These are phyloP conservation scores for Stichopus chloronotus DNA, from an alignment of 35 echinoderm and acorn worm species.

Conservation along the genomic window DNA sequence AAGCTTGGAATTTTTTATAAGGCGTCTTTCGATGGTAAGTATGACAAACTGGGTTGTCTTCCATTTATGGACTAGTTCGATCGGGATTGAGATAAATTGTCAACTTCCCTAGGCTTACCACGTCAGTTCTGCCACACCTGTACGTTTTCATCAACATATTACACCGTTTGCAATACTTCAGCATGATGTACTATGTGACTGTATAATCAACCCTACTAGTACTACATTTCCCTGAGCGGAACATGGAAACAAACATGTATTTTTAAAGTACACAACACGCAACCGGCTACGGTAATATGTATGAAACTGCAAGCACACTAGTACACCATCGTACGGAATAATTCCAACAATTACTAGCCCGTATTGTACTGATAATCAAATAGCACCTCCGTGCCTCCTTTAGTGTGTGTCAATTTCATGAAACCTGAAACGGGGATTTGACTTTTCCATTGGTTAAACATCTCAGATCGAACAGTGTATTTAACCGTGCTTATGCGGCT, in stretches of 20 bases:
- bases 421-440: background rate
- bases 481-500: constrained; percentile 14
- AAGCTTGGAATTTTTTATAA: no score
- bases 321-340: background rate
- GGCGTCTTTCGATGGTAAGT: no score
- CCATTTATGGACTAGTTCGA: no score
- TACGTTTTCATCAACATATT: no score
- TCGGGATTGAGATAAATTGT: no score
- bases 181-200: no score
- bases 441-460: constrained; percentile 20
- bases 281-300: background rate
- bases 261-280: background rate
- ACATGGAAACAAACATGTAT: constrained; percentile 1
- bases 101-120: no score
- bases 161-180: no score
- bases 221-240: background rate
- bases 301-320: background rate
- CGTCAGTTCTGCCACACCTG: no score
- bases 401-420: constrained; percentile 4
- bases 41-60: no score
- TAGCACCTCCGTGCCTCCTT: background rate
- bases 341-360: background rate
- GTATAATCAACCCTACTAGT: no score
- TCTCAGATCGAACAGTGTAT: constrained; percentile 16
- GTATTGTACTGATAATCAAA: constrained; percentile 12